These are phyloP conservation scores for Channa striata DNA, from an alignment of 2,797 vertebrate species.

Conservation along the genomic window DNA sequence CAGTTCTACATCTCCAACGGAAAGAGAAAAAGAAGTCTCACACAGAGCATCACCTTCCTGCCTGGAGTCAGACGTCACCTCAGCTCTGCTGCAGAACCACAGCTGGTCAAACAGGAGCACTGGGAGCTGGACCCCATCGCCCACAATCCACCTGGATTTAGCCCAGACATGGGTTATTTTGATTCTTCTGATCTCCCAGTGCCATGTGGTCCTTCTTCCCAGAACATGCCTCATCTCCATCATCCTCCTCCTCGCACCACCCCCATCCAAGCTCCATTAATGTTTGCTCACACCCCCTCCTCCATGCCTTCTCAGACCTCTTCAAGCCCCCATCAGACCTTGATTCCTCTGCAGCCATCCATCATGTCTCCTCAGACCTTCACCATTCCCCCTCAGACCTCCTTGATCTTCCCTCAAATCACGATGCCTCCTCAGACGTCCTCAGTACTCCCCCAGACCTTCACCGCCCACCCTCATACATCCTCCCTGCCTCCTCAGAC, in stretches of 20 bases:
- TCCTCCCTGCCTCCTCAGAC: constrained; percentile 2
- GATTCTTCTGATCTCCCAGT: constrained; percentile 81
- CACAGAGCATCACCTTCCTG: constrained; percentile 91
- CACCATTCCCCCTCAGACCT: constrained; percentile 50
- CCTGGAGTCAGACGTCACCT: constrained; percentile 10
- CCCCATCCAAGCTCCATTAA: constrained; percentile 18
- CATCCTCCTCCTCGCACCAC: constrained; percentile 26
- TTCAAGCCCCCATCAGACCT: constrained; percentile 57
- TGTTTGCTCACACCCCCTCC: constrained; percentile 35
- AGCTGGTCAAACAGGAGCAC: constrained; percentile 89
- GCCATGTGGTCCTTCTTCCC: constrained; percentile 79
- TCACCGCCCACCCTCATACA: constrained; percentile 62
- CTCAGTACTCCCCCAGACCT: constrained; percentile 55
- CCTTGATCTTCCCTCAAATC: constrained; percentile 47
- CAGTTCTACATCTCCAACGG: constrained; percentile 96
- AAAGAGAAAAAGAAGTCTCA: constrained; percentile 92
- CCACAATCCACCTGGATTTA: constrained; percentile 74
- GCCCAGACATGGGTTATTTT: constrained; percentile 80
- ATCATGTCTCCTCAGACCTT: constrained; percentile 76
- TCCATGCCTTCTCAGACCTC: not conserved
- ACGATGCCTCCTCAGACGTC: constrained; percentile 4
- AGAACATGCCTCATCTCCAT: constrained; percentile 51
- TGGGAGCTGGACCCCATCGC: constrained; percentile 84
- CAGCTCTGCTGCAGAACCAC: constrained; percentile 51
- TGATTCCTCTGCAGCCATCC: constrained; percentile 20